These are phyloP conservation scores for Labeo catla DNA, from an alignment of 2,113 vertebrate species.

Conservation along the genomic window DNA sequence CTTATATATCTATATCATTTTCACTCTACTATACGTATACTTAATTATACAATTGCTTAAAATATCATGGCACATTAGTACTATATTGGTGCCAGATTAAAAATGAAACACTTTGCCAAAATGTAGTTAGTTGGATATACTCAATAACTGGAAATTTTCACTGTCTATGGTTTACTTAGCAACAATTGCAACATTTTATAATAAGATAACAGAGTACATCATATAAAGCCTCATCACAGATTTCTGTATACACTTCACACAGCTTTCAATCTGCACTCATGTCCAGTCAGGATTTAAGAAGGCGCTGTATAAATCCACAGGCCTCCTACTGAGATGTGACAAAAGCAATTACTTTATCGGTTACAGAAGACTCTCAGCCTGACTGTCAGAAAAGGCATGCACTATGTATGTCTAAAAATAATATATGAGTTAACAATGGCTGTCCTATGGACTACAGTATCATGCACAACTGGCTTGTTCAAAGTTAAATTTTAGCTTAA, in stretches of 20 bases:
- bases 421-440: neutral
- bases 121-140: neutral
- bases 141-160: neutral
- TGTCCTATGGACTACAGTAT: neutral
- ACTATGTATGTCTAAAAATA: neutral
- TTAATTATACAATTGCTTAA: neutral
- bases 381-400: neutral
- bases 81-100: neutral
- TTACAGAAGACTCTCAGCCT: neutral
- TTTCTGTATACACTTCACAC: neutral
- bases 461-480: neutral
- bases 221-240: neutral
- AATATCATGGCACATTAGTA: neutral
- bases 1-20: neutral
- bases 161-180: neutral
- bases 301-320: conserved; percentile 25
- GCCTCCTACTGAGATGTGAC: conserved; percentile 63
- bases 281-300: neutral
- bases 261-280: neutral
- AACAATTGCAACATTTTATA: neutral
- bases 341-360: conserved; percentile 29
- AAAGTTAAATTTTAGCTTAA: no score
- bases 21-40: neutral
- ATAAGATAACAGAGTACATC: neutral
- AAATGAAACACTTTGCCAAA: neutral